These are phyloP conservation scores for Bombus ignitus DNA, from an alignment of 1,140 invertebrate genomes.

Conservation along the genomic window DNA sequence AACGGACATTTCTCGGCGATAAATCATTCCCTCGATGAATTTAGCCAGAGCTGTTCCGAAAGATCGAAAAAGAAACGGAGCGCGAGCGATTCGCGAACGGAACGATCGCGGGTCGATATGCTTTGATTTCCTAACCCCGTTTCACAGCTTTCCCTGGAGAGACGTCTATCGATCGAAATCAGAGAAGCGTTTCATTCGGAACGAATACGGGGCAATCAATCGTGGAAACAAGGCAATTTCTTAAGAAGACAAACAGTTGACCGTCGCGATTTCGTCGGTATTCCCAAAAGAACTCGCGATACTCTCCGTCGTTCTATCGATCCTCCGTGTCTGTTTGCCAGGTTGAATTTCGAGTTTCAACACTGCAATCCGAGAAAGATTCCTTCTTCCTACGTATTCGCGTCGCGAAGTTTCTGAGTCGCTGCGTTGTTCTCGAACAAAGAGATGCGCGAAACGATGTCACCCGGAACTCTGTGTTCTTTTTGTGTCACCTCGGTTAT, in stretches of 20 bases:
- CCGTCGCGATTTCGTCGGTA: conserved; percentile 6
- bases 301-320: too few species aligned
- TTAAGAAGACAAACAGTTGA: conserved; percentile 46
- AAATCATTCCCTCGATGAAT: conserved; percentile 6
- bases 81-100: background rate
- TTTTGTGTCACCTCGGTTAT: background rate
- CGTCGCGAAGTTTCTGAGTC: background rate
- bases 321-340: background rate
- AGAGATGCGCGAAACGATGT: conserved; percentile 1
- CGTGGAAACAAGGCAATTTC: conserved; percentile 46
- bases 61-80: background rate
- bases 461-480: background rate
- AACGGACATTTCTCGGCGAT: background rate
- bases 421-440: background rate
- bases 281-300: conserved; percentile 30
- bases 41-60: background rate
- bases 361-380: background rate
- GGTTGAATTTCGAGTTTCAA: background rate
- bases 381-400: background rate
- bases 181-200: conserved; percentile 32
- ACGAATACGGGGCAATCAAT: conserved; percentile 24
- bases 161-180: conserved; percentile 27
- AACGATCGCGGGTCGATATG: conserved; percentile 10
- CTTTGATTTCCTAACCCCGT: conserved; percentile 25
- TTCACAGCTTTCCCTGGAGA: background rate